Percentiles rank a stretch among this genome's conserved stretches.
These are phyloP conservation scores for Stichodactyla mertensii DNA, from an alignment of 64 coral and sea anemone genomes.

Conservation along the genomic window DNA sequence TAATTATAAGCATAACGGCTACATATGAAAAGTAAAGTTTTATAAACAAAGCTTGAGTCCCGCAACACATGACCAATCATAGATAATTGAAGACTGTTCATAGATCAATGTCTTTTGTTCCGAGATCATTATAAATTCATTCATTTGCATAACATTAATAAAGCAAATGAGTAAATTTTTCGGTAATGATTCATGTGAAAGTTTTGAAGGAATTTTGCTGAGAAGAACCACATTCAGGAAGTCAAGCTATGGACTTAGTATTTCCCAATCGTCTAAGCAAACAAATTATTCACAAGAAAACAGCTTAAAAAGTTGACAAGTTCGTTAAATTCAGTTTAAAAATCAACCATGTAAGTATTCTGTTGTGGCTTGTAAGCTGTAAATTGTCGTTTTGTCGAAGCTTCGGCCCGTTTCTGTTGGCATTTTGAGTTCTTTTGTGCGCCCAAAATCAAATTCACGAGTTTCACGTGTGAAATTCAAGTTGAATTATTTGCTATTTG, in stretches of 20 bases:
- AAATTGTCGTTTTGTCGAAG: not conserved
- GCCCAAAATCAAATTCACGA: not conserved
- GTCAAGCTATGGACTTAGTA: not conserved
- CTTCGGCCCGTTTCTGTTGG: not conserved
- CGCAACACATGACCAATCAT: not conserved
- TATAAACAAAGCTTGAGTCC: not conserved
- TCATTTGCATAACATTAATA: not conserved
- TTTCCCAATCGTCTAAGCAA: not conserved
- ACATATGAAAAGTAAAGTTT: not conserved
- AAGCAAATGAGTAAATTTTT: not conserved
- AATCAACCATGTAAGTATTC: not conserved
- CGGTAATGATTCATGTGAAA: not conserved
- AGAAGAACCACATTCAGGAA: not conserved
- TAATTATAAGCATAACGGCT: not conserved
- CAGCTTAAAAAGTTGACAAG: not conserved
- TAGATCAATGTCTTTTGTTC: too few species aligned
- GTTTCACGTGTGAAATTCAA: constrained; percentile 1
- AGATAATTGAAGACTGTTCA: not conserved
- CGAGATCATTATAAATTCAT: not conserved
- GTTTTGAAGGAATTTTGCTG: not conserved
- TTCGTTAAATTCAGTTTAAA: not conserved
- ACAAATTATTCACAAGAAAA: not conserved
- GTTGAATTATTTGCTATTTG: constrained; percentile 1
- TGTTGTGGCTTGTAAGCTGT: not conserved
- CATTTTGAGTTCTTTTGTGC: not conserved